These are phyloP conservation scores for Myotis findleyi DNA, from an alignment of 2,797 vertebrate genomes.

Conservation along the genomic window DNA sequence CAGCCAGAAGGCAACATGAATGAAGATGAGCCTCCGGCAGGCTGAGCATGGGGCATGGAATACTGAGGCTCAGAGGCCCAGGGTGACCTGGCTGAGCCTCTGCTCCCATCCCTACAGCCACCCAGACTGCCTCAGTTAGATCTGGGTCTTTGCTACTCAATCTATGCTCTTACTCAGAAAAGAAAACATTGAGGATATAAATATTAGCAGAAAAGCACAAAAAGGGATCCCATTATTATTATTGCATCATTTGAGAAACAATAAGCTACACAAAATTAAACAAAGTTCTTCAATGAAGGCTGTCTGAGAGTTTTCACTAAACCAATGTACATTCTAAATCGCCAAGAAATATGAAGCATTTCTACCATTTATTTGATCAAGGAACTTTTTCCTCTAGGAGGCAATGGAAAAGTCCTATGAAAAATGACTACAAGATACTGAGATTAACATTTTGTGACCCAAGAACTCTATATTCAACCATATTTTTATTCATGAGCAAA, in stretches of 20 bases:
- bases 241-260: neutral
- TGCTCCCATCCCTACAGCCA: too few relatives aligned
- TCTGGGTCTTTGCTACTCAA: neutral
- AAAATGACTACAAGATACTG: neutral
- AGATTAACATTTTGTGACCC: neutral
- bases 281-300: neutral
- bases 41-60: neutral
- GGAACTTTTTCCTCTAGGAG: neutral
- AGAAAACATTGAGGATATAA: neutral
- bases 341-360: neutral
- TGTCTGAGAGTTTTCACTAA: constrained; percentile 2
- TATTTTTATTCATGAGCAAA: constrained; percentile 22
- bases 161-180: neutral
- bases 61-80: neutral
- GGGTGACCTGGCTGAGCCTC: neutral
- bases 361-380: neutral
- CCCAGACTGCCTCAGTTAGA: neutral
- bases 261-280: neutral
- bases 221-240: neutral
- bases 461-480: neutral
- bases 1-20: neutral
- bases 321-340: neutral
- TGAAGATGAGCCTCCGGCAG: neutral
- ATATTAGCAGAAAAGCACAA: neutral
- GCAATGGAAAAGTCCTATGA: neutral